These are phyloP conservation scores for Polyergus mexicanus DNA, from an alignment of 1,140 invertebrate genomes.

Conservation along the genomic window DNA sequence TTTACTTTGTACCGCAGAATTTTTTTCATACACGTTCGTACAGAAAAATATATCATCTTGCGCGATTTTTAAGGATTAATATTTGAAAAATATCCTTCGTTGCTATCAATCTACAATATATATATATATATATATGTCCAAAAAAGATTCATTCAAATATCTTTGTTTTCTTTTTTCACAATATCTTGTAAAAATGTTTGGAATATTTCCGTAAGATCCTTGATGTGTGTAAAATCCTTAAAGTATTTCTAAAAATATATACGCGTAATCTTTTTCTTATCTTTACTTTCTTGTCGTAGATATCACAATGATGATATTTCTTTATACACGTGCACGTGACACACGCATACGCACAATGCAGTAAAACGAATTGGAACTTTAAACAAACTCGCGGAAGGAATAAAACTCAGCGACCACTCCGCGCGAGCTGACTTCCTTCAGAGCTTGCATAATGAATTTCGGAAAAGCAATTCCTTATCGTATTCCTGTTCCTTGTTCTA, in stretches of 20 bases:
- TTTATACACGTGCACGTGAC: neutral
- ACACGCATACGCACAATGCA: neutral
- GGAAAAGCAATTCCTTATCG: constrained; percentile 47
- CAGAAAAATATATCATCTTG: constrained; percentile 25
- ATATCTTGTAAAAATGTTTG: constrained; percentile 12
- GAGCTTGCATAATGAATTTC: constrained; percentile 72
- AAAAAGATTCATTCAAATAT: constrained; percentile 22
- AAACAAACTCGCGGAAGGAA: constrained; percentile 60
- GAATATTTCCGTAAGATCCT: neutral
- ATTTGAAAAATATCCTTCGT: constrained; percentile 40
- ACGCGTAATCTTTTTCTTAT: neutral
- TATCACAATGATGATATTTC: neutral
- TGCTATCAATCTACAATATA: neutral
- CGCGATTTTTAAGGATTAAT: constrained; percentile 41
- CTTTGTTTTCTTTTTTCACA: neutral
- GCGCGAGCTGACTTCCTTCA: constrained; percentile 14
- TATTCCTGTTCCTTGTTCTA: constrained; percentile 37
- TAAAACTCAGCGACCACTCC: constrained; percentile 50
- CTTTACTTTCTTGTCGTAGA: neutral
- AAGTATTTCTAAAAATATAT: constrained; percentile 32
- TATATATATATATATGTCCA: neutral
- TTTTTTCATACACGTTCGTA: constrained; percentile 29
- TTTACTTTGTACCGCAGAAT: constrained; percentile 44
- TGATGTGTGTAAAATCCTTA: constrained; percentile 29
- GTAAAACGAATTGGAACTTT: constrained; percentile 33